Evolutionary conservation across 1,140 invertebrate genomes (phyloP).

Genomic region (Drosophila miranda): DNA sequence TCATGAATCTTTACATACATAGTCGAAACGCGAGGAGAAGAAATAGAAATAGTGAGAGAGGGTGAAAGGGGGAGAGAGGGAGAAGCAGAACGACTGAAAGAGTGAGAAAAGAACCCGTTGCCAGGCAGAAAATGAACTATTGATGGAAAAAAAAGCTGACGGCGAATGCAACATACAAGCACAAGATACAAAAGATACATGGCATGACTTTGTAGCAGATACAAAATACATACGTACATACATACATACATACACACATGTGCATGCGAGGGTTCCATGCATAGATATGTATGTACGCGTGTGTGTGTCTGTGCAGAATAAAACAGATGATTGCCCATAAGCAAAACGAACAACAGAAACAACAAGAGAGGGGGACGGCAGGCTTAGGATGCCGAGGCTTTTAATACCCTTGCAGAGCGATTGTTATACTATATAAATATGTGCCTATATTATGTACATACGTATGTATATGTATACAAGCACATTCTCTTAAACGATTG

Average conservation of each 20-base stretch:
- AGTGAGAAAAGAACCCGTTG: constrained; percentile 52
- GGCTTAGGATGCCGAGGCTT: no score
- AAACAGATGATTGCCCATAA: constrained; percentile 79
- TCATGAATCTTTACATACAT: constrained; percentile 69
- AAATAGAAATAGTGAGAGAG: constrained; percentile 14
- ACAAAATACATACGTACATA: background rate
- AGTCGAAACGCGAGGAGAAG: constrained; percentile 28
- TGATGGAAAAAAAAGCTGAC: constrained; percentile 73
- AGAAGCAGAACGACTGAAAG: constrained; percentile 16
- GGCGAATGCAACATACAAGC: constrained; percentile 67
- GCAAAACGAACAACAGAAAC: constrained; percentile 52
- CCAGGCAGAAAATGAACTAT: constrained; percentile 77
- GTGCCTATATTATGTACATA: no score
- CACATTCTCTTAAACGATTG: no score
- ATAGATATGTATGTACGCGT: constrained; percentile 4
- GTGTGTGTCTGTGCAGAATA: constrained; percentile 63
- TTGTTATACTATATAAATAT: no score
- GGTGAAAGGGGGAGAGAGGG: background rate
- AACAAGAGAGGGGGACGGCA: background rate
- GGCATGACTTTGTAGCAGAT: constrained; percentile 65
- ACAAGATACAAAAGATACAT: constrained; percentile 60
- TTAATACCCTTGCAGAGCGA: no score
- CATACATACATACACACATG: constrained; percentile 4
- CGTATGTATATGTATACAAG: no score
- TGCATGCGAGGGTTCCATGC: background rate